phyloP scores from a whole-genome alignment of 2,888 invertebrate genomes.

The Dryobota labecula region DNA sequence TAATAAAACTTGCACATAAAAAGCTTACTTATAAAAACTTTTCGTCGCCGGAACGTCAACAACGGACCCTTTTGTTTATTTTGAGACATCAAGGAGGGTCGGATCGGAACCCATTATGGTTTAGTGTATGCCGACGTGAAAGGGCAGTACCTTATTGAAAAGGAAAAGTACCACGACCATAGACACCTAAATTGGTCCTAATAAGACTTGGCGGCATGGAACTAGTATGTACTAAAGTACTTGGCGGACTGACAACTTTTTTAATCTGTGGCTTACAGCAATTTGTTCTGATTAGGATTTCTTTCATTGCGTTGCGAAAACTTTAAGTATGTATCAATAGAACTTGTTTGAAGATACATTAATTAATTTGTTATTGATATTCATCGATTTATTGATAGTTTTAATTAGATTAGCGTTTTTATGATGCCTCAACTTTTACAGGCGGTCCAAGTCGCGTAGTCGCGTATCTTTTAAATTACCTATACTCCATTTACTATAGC shows the following conservation, averaged over 20 bases:
- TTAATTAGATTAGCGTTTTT: conserved; percentile 43
- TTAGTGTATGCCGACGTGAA: conserved; percentile 73
- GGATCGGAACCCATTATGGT: conserved; percentile 76
- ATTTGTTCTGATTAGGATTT: conserved; percentile 35
- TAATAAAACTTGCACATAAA: conserved; percentile 65
- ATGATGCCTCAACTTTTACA: conserved; percentile 13
- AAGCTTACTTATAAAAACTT: conserved; percentile 68
- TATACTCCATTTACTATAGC: too few species aligned
- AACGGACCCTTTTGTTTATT: conserved; percentile 79
- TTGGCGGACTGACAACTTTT: conserved; percentile 39
- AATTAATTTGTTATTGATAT: conserved; percentile 47
- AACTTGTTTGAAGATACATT: conserved; percentile 26
- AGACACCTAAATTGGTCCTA: conserved; percentile 52
- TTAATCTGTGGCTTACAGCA: conserved; percentile 33
- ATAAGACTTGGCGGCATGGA: conserved; percentile 40
- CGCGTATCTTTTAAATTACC: too few species aligned
- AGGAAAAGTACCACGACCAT: conserved; percentile 62
- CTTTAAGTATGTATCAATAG: neutral
- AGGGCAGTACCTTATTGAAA: conserved; percentile 70
- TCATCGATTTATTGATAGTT: conserved; percentile 29
- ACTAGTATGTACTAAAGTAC: conserved; percentile 18
- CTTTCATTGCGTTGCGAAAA: conserved; percentile 8
- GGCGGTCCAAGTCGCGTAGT: neutral
- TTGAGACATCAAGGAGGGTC: conserved; percentile 78
- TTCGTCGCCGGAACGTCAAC: conserved; percentile 69